Conservation (phyloP, 2,113 vertebrate genomes). For the Lophius piscatorius region DNA sequence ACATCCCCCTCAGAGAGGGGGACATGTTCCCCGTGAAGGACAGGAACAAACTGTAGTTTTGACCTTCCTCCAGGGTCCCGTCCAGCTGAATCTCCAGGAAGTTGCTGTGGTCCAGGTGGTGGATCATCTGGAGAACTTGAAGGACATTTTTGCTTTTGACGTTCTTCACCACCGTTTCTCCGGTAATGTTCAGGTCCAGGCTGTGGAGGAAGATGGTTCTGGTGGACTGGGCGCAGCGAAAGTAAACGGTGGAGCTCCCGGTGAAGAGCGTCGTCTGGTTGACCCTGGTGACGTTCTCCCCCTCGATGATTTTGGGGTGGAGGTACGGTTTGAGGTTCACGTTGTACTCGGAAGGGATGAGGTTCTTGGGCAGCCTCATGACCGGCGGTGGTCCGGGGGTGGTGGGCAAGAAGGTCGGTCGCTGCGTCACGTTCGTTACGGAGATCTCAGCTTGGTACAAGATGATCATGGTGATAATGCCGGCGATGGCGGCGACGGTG, state of each 20-base stretch:
- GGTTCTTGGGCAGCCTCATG: slow-evolving; percentile 76
- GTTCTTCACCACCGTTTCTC: background rate
- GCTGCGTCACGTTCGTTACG: accelerated
- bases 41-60: slow-evolving; percentile 77
- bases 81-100: slow-evolving; percentile 83
- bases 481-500: slow-evolving; percentile 67
- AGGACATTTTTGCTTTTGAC: accelerated
- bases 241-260: slow-evolving; percentile 70
- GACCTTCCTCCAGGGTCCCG: accelerated
- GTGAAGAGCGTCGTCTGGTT: slow-evolving; percentile 76
- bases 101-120: slow-evolving; percentile 55
- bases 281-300: slow-evolving; percentile 32
- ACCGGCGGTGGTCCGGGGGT: background rate
- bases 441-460: slow-evolving; percentile 76
- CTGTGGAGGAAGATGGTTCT: slow-evolving; percentile 86
- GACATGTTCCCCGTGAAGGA: slow-evolving; percentile 80
- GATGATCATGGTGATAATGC: slow-evolving; percentile 82
- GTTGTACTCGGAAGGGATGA: slow-evolving; percentile 81
- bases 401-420: accelerated
- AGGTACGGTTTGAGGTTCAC: slow-evolving; percentile 81
- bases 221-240: slow-evolving; percentile 74
- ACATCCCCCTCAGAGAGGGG: slow-evolving; percentile 78
- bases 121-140: accelerated
- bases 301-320: background rate
- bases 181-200: slow-evolving; percentile 74